Base-by-base conservation (phyloP, 2,888 invertebrate species). In the Apamea monoglypha region DNA sequence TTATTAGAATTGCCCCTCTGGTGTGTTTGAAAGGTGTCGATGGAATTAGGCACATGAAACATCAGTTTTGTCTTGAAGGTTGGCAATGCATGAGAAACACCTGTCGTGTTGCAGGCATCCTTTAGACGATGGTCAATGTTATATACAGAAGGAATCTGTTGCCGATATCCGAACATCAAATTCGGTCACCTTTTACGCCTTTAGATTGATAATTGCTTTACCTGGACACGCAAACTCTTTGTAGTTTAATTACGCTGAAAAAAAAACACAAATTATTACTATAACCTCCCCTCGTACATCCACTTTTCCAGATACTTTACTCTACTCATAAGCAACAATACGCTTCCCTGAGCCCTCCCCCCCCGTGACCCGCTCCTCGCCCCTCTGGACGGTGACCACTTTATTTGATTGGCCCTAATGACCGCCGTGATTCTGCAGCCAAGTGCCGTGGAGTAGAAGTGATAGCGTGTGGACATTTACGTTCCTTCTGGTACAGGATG, bases 341-440 rank as follows among this genome's bases (percentile, higher is more conserved):
- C 63, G 76, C 72, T 85, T 75, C 36, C 69, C 73, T 67, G 71
- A 63, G 16, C 59, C 44, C 56, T 71, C 29, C 50, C 16, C 66
- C 25, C 32, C 36, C 40, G 1, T 36, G 56, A n/a, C 74, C 64
- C 72, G 47, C 63, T 63, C 32, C 71, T 10, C 47, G 82, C 74
- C 90, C 82, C 90, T 66, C 81, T 90, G 90, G 92, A 89, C 87
- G 84, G 84, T 76, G 74, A 85, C 92, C 94, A 94, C 94, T 94
- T 94, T 92, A 91, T 92, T 92, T 91, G 93, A 94, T 94, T 94
- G 93, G 89, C 91, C 90, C 89, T 94, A 94, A 94, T 94, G 92
- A 93, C 91, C 90, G 77, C 86, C 86, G 91, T 90, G 91, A 92
- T 91, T 90, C 87, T 80, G 67, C 63, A 75, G 80, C 72, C 72